Evolutionary conservation across 1,140 invertebrate genomes (phyloP), one percentile per base, ranked within the genome.

Genomic region (Temnothorax curvispinosus): DNA sequence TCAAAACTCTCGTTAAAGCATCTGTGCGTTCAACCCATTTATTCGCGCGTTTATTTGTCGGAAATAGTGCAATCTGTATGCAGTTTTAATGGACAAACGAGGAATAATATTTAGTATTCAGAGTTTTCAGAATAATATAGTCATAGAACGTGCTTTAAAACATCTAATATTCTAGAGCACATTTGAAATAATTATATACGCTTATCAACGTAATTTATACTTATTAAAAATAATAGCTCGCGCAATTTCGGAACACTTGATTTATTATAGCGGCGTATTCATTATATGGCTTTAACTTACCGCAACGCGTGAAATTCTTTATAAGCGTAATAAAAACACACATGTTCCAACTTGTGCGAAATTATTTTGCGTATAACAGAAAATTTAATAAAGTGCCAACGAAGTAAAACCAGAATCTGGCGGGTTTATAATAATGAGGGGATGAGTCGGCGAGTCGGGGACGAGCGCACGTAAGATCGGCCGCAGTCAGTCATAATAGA

Each of bases 401-500:
- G 21, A 69, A 80, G 44, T 80, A 80, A 80, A 69, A n/a, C 35
- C 15, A 9, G 72, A 64, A 64, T 50, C 47, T 27, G 32, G n/a
- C 11, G 13, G 21, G n/a, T 41, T 56, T 56, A 35, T 50, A 88
- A 82, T 77, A 84, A 87, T 65, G 41, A 56, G 11, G 41, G 64
- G 15, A 65, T 38, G 3, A 50, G 35, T 41, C 62, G 54, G 87
- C 18, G 69, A 78, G 52, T 62, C 2, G 15, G 18, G 74, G 11
- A 58, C 72, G 62, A 67, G 13, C 72, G 56, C 56, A 50, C 71
- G 65, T 52, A 58, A 74, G 52, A 89, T 72, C 88, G 62, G 21
- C 76, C 41, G 60, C 69, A 69, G 62, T 56, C 77, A 72, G 72
- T 67, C 50, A 81, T 89, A 91, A 91, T 86, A 86, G 80, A 89